Base-by-base conservation (phyloP, 2,888 invertebrate species). In the Scaeva pyrastri region DNA sequence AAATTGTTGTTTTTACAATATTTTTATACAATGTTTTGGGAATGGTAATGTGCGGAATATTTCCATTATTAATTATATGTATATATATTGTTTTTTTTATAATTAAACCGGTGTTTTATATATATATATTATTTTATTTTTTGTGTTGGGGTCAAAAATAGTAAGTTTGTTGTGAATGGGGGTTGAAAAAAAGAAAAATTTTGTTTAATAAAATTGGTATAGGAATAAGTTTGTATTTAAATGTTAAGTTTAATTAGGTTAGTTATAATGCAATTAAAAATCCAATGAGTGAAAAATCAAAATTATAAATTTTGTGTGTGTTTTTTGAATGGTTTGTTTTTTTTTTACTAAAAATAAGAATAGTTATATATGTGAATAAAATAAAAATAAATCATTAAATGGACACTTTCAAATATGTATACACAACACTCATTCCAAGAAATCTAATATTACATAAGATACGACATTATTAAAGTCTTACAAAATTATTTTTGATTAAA, bases 1-100 rank as follows among this genome's bases (percentile, higher is more conserved):
- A 88, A 88, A 91, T 79, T 72, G 55, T 73, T 66, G 77, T 88
- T 86, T 73, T 70, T 45, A 76, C 52, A 76, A 45, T 66, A 50
- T 80, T 56, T 81, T 72, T 72, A 66, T 60, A 70, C 50, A 74
- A 68, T 72, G 60, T 80, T 56, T n/a, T 86, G 64, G 74, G 88
- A 83, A 85, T 72, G 74, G 82, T 87, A 50, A n/a, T 64, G 74
- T 80, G 58, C 73, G 73, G 23, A 45, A 77, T 82, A 75, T 79
- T 60, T 55, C 85, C 48, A 66, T 64, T 48, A 14, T 66, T 19
- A 48, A 45, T 45, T 66, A 36, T 45, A 64, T 56, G 2, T 45
- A 64, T 39, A 58, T 14, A 41, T 21, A 36, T 83, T 66, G 72
- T 45, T 68, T 80, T 81, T 83, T 88, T 88, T 66, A 60, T 75